Conservation (phyloP, 1,140 invertebrate genomes). For the Hypothenemus hampei region DNA sequence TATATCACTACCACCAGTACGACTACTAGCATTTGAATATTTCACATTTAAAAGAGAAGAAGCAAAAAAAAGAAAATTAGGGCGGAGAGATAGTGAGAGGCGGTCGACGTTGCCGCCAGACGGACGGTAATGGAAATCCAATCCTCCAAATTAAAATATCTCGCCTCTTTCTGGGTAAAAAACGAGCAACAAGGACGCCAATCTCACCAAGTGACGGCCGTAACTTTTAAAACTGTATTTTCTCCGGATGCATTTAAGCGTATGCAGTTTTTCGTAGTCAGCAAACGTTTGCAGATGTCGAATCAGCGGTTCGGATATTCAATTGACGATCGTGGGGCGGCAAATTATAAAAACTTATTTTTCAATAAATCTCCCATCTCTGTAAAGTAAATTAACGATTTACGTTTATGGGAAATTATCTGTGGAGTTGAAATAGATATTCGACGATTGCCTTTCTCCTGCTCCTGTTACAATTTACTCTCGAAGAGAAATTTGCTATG, state of each 20-base stretch:
- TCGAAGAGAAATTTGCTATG: conserved; percentile 11
- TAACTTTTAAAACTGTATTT: conserved; percentile 7
- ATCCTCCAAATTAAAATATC: conserved; percentile 26
- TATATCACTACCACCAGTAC: conserved; percentile 5
- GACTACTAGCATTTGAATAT: conserved; percentile 19
- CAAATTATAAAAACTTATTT: background rate
- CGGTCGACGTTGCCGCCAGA: conserved; percentile 14
- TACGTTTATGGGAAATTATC: background rate
- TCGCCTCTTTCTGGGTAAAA: conserved; percentile 21
- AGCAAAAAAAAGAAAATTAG: conserved; percentile 12
- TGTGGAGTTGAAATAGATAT: background rate
- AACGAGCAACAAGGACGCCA: conserved; percentile 17
- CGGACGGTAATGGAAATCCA: conserved; percentile 26
- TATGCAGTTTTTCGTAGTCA: conserved; percentile 14
- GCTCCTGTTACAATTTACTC: conserved; percentile 3
- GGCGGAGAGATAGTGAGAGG: too few relatives aligned
- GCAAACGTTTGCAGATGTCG: background rate
- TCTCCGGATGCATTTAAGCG: conserved; percentile 13
- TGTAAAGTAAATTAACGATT: conserved; percentile 2
- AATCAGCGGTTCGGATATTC: background rate
- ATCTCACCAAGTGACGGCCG: conserved; percentile 10
- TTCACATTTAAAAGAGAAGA: conserved; percentile 21
- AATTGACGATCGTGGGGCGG: background rate
- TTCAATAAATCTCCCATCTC: background rate
- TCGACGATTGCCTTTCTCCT: too few relatives aligned